These are phyloP conservation scores for Acinonyx jubatus DNA, from an alignment of 2,113 vertebrate genomes.

Conservation along the genomic window DNA sequence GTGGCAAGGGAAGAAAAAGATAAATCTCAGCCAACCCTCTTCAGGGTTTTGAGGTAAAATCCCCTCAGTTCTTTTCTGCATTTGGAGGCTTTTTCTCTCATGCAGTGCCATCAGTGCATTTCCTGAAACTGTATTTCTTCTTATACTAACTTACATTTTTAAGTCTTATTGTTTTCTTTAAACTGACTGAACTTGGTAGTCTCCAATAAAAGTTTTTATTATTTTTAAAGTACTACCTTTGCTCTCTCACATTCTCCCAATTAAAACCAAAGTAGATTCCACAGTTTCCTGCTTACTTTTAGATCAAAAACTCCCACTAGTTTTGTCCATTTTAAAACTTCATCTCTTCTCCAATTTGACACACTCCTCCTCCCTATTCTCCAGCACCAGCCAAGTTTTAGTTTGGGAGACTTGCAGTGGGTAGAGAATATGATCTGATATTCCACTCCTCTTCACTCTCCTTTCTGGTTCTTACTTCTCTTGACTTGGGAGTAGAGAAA, in stretches of 20 bases:
- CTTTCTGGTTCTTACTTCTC: not conserved
- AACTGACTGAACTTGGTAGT: not conserved
- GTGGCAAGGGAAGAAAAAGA: not conserved
- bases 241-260: not conserved
- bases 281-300: not conserved
- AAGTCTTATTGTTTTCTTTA: not conserved
- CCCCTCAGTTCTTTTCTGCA: not conserved
- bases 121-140: not conserved
- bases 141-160: not conserved
- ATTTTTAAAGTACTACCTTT: not conserved
- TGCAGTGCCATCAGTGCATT: not conserved
- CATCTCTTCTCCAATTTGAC: not conserved
- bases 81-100: not conserved
- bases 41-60: not conserved
- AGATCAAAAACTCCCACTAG: not conserved
- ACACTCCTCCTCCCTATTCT: not conserved
- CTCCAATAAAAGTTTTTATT: conserved; percentile 13
- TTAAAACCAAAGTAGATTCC: not conserved
- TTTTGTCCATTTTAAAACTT: not conserved
- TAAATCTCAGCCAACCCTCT: not conserved
- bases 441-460: not conserved
- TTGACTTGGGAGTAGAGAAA: not conserved
- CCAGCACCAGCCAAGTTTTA: not conserved
- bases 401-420: not conserved
- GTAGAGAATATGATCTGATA: not conserved